Percentiles rank a stretch among this genome's conserved stretches.
These are phyloP conservation scores for Empidonax traillii DNA, from an alignment of 2,113 vertebrate genomes.

Conservation along the genomic window DNA sequence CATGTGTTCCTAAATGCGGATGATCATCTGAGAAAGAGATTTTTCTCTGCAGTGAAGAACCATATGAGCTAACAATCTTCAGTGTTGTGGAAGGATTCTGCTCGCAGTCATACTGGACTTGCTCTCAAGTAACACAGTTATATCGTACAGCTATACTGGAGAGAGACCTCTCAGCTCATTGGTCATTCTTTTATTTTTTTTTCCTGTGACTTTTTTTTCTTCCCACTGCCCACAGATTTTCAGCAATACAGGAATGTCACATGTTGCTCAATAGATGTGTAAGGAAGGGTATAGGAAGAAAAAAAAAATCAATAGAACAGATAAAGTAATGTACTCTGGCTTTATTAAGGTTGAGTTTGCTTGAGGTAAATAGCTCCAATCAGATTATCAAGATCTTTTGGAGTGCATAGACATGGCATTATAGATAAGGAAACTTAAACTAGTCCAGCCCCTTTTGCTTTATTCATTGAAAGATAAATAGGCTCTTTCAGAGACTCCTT, in stretches of 20 bases:
- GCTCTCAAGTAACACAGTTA: background rate
- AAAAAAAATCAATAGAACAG: background rate
- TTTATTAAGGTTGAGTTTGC: background rate
- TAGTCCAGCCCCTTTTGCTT: background rate
- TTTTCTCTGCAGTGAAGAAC: background rate
- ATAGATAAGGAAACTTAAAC: background rate
- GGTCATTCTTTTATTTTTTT: background rate
- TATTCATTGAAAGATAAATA: background rate
- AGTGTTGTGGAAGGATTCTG: background rate
- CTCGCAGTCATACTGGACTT: background rate
- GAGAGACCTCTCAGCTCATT: background rate
- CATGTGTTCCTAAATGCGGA: background rate
- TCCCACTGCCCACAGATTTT: background rate
- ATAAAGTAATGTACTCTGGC: background rate
- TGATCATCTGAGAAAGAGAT: background rate
- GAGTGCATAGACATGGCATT: background rate
- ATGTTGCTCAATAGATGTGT: background rate
- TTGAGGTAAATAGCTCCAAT: background rate
- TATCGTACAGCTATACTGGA: background rate
- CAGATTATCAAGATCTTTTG: background rate
- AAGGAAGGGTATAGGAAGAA: background rate
- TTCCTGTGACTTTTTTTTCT: background rate
- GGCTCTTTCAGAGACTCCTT: background rate
- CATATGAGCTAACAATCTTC: fast-evolving
- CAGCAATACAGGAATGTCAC: background rate